Base-by-base conservation (phyloP, 2,888 invertebrate genomes). In the Drepana falcataria region DNA sequence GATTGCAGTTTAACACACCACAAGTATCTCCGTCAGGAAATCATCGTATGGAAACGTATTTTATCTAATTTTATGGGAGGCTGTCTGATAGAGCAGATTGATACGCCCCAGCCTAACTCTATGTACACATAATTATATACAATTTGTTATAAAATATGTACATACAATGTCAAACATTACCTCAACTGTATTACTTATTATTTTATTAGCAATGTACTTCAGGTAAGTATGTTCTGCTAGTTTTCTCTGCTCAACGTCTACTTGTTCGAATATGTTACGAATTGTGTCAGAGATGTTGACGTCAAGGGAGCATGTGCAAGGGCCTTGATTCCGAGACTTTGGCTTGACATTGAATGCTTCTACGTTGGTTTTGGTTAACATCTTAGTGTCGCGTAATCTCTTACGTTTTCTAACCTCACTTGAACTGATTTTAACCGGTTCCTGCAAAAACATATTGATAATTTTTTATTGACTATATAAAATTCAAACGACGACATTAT, bases 241-340 rank as follows among this genome's bases (percentile, higher is more conserved):
- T 64, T 83, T 85, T 7, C 85, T 73, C 58, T 91, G 87, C 37
- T 87, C 85, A 3, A 77, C 73, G 58, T 88, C 86, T 0, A 90
- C 88, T 75, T 90, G 87, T 53, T 90, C 83, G 57, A 91, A 89
- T 68, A 91, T 88, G 58, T 81, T 87, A 7, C 85, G 79, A 44
- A 91, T 85, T 0, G 89, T 87, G 9, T 90, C 90, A 0, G 89
- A 87, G 52, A 90, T 55, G 52, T 88, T 85, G 0, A 82, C 61
- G 54, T 90, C 89, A 1, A 87, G 56, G 1, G 87, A 79, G 59
- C 90, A 91, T 2, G 90, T 87, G 58, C 91, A 91, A 1, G 88
- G 89, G 0, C 89, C 86, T 5, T 71, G 73, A 1, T 68, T 55
- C 3, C 75, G 74, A 5, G 59, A 57, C 55, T 81, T 85, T 0